Base-by-base conservation (phyloP, 2,888 invertebrate species). In the Nezara viridula region DNA sequence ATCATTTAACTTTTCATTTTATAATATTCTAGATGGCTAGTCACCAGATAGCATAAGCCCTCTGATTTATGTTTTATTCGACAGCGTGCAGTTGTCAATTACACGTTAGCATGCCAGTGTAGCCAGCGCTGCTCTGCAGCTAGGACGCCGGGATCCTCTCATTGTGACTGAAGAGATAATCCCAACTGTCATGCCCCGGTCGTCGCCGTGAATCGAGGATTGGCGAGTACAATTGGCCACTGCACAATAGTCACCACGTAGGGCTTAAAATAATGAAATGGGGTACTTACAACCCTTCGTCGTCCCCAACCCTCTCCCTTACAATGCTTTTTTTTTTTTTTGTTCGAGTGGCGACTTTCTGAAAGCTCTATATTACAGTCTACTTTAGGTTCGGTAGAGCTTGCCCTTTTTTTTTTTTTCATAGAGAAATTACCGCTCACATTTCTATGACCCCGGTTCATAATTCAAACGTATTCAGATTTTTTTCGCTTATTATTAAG, bases 211-310 rank as follows among this genome's bases (percentile, higher is more conserved):
- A 37, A 77, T 77, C 77, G 81, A 81, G 81, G 44, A 44, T 81
- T 40, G 44, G 3, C 21, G 81, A n/a, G 81, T 81, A 81, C 81
- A 81, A 81, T 81, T 81, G 81, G 44, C 44, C 81, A 81, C 81
- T 81, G 44, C 81, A 81, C 81, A 81, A 81, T 81, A 81, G 81
- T 81, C 81, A 81, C 81, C 81, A 81, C 81, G 81, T 81, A 81
- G 37, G 66, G 88, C 66, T 73, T 88, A 88, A 86, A 88, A 88
- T 88, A 88, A 88, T 88, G 88, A 88, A 88, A 88, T 88, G 73
- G 88, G 88, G 88, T 88, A 88, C 88, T 88, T 88, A 88, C 88
- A 88, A 88, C 88, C 88, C 88, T 88, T 88, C 88, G 19, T 16
- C 27, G 66, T 66, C 66, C 44, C 32, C 73, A 47, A 5, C 86